Evolutionary conservation across 2,113 vertebrate species (phyloP).

Genomic region (Drymodes brunneopygia): DNA sequence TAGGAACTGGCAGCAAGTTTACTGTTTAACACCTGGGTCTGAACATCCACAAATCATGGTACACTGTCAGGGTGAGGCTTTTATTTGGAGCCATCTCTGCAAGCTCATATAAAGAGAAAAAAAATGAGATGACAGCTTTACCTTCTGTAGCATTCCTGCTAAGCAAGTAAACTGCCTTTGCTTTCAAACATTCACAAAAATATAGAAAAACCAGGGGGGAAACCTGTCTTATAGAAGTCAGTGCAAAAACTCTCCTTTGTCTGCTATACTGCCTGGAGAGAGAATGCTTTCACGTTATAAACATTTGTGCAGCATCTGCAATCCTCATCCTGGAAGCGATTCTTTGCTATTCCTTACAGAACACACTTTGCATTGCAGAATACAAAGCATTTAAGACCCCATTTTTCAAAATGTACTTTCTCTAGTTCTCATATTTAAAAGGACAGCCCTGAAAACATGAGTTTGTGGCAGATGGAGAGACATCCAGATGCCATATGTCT

Average conservation of each 20-base stretch:
- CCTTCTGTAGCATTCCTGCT: neutral
- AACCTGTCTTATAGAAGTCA: neutral
- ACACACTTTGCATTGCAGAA: neutral
- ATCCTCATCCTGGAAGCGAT: neutral
- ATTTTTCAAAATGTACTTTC: neutral
- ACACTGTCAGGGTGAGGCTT: neutral
- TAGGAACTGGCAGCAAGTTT: neutral
- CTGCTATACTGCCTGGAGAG: neutral
- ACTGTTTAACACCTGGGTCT: neutral
- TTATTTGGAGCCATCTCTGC: neutral
- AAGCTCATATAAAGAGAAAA: neutral
- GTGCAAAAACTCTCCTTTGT: neutral
- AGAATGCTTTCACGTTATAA: neutral
- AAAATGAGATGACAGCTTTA: neutral
- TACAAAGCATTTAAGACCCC: neutral
- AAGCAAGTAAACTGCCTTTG: neutral
- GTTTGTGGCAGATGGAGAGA: neutral
- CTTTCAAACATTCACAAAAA: neutral
- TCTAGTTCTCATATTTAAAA: neutral
- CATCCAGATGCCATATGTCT: neutral
- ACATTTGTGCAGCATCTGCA: neutral
- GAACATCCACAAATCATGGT: neutral
- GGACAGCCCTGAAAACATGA: neutral
- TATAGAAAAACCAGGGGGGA: neutral
- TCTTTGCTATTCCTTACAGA: neutral